phyloP scores from a whole-genome alignment of 2,797 vertebrate genomes.

The Coluber constrictor region DNA sequence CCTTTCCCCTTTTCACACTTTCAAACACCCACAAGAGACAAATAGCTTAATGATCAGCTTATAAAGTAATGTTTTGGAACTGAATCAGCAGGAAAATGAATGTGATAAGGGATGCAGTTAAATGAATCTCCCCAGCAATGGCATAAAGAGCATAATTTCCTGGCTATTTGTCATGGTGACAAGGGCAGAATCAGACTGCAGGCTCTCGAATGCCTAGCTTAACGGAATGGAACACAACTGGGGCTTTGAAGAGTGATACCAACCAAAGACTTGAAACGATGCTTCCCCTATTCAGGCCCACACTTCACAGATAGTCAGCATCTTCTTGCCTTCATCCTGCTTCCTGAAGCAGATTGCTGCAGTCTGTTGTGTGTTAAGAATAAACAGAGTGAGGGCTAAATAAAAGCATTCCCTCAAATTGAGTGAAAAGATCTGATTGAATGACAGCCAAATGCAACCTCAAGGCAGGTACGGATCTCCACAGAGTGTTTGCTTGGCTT shows the following conservation, averaged over 20 bases:
- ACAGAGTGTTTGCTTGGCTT: neutral
- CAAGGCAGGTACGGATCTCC: neutral
- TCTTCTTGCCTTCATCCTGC: neutral
- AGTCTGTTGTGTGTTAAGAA: neutral
- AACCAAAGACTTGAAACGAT: neutral
- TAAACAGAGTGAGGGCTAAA: neutral
- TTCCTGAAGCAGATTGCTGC: neutral
- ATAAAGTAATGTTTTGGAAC: constrained; percentile 53
- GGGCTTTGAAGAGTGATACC: neutral
- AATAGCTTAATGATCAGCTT: constrained; percentile 52
- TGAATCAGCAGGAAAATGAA: constrained; percentile 47
- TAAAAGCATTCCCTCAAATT: neutral
- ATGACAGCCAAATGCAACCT: neutral
- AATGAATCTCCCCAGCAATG: constrained; percentile 19
- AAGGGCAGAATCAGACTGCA: constrained; percentile 7
- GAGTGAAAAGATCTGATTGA: neutral
- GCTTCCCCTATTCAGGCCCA: neutral
- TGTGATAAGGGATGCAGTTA: constrained; percentile 56
- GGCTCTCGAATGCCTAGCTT: neutral
- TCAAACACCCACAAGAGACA: constrained; percentile 47
- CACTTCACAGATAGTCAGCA: neutral
- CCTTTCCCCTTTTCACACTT: constrained; percentile 25
- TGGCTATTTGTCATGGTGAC: constrained; percentile 41
- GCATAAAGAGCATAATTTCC: constrained; percentile 47
- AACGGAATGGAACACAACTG: neutral